Base-by-base conservation (phyloP, 2,113 vertebrate genomes). In the Platysteira castanea region DNA sequence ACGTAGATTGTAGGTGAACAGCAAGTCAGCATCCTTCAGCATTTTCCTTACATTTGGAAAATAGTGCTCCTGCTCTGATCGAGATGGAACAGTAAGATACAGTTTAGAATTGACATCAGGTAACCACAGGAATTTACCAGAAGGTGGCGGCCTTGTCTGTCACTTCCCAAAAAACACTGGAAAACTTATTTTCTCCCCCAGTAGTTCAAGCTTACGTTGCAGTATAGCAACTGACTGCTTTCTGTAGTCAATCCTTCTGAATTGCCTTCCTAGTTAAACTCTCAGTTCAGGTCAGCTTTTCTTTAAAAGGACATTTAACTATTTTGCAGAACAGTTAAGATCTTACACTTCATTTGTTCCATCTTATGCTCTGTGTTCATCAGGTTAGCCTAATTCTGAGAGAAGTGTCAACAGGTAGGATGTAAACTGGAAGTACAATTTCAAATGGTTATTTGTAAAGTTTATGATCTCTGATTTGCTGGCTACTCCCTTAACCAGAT, bases 111-210 rank as follows among this genome's bases (percentile, higher is more conserved):
- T 42, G 68, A 12, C 60, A 44, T 56, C 44, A 11, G 15, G 31
- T 64, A 56, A 59, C 23, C 9, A 2, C 39, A 13, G 2, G 21
- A 39, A 15, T 93, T 78, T 71, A 79, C 96, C 97, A 95, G 96
- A 77, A 96, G 97, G 74, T 96, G 97, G 96, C 97, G 53, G 70
- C 75, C 93, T 97, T 96, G 92, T 71, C 95, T 93, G 42, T 86
- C 26, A 44, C 41, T 27, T 46, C 33, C 57, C 42, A 33, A 37
- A 46, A 69, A 28, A 14, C 41, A 1, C 41, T 30, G 75, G 5
- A 54, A 69, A 78, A 28, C 4, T 39, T 6, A 3, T 3, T 27
- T 69, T 39, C 15, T 6, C 27, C 30, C 41, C 71, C 17, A 24
- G 0, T 19, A 50, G 11, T 64, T 90, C 2, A 26, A 7, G 37